A percentile compares a stretch with the other conserved stretches of the same genome.
phyloP scores from a whole-genome alignment of 2,113 vertebrate species.

The Dipodomys stephensi region DNA sequence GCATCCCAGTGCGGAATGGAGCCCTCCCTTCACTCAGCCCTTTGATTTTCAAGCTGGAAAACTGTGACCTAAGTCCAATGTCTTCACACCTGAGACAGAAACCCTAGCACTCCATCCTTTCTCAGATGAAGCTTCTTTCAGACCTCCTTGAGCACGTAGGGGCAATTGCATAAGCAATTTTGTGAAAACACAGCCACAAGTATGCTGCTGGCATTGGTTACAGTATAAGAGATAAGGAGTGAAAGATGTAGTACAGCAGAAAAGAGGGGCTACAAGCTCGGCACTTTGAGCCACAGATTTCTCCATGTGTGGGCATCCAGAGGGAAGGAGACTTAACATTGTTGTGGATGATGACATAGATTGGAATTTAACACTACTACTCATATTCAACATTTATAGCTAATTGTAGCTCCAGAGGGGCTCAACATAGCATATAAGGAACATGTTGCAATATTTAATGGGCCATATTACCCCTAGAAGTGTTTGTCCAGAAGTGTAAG shows the following conservation, averaged over 20 bases:
- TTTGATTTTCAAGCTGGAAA: background rate
- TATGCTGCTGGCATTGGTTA: conserved; percentile 2
- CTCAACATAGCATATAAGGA: background rate
- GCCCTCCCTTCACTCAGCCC: background rate
- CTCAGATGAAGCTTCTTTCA: background rate
- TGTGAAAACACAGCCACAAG: background rate
- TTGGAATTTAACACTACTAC: background rate
- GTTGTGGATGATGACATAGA: background rate
- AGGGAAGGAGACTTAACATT: background rate
- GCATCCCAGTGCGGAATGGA: background rate
- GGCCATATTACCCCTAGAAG: background rate
- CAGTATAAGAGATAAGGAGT: conserved; percentile 29
- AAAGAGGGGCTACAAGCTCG: conserved; percentile 29
- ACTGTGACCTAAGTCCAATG: background rate
- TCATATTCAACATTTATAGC: background rate
- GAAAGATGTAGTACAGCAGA: conserved; percentile 54
- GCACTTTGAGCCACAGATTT: background rate
- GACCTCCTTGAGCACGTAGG: background rate
- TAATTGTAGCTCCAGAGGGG: background rate
- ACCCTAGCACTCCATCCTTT: background rate
- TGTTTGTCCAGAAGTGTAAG: background rate
- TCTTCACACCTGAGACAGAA: background rate
- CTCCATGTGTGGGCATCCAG: background rate
- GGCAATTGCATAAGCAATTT: background rate
- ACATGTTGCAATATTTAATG: background rate